Evolutionary conservation across 2,797 vertebrate species (phyloP).

Genomic region (Cyclopterus lumpus): DNA sequence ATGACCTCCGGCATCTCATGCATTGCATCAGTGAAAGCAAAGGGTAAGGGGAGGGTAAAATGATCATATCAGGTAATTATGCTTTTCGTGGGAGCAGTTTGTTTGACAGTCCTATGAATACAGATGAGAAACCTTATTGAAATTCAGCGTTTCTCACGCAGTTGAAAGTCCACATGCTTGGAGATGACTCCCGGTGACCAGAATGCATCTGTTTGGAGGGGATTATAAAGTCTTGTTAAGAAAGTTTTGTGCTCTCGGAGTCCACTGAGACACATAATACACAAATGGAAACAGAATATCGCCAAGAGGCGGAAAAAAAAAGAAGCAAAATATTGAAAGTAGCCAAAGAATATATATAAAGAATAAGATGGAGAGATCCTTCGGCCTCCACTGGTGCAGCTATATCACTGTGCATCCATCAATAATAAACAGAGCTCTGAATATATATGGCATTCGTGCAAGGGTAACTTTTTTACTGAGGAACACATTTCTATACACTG

Average conservation of each 20-base stretch:
- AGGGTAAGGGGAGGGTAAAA: background rate
- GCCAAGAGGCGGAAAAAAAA: slow-evolving; percentile 26
- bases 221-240: slow-evolving; percentile 30
- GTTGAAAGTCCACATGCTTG: slow-evolving; percentile 31
- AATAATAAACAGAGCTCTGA: slow-evolving; percentile 36
- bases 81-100: slow-evolving; percentile 10
- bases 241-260: slow-evolving; percentile 1
- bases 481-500: slow-evolving; percentile 15
- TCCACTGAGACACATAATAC: slow-evolving; percentile 23
- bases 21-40: background rate
- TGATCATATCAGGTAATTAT: slow-evolving; percentile 10
- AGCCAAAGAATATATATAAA: slow-evolving; percentile 9
- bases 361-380: slow-evolving; percentile 1
- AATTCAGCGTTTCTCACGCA: slow-evolving; percentile 16
- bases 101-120: slow-evolving; percentile 14
- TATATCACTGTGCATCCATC: slow-evolving; percentile 50
- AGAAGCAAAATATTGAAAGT: slow-evolving; percentile 29
- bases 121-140: slow-evolving; percentile 19
- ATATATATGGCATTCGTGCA: slow-evolving; percentile 40
- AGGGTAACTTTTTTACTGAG: slow-evolving; percentile 21
- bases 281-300: slow-evolving; percentile 25
- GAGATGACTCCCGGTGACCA: slow-evolving; percentile 22
- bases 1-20: background rate
- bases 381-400: slow-evolving; percentile 4
- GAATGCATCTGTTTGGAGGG: slow-evolving; percentile 22